These are phyloP conservation scores for Mastomys coucha DNA, from an alignment of 2,113 vertebrate genomes.

Conservation along the genomic window DNA sequence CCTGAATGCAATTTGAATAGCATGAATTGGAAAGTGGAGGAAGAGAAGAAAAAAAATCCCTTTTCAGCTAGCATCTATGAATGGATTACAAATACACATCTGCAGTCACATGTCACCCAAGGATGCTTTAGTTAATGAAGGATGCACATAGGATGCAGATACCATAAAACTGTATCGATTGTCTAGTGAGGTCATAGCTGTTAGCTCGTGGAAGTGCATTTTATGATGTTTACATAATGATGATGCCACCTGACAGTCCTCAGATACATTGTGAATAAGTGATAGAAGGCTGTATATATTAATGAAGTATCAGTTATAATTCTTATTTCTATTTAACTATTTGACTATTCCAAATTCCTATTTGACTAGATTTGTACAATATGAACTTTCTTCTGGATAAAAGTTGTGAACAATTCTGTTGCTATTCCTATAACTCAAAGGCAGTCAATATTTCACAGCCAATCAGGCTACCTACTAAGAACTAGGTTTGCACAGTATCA, in stretches of 20 bases:
- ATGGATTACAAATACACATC: not conserved
- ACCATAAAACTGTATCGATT: not conserved
- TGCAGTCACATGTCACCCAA: not conserved
- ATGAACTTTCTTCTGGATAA: not conserved
- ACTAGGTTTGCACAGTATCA: not conserved
- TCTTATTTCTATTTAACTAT: not conserved
- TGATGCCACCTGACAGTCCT: not conserved
- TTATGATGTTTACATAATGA: not conserved
- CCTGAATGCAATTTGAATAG: not conserved
- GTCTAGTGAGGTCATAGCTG: not conserved
- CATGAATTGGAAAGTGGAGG: not conserved
- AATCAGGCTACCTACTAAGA: not conserved
- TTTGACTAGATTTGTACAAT: constrained; percentile 4
- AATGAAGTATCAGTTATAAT: not conserved
- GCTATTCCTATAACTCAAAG: constrained; percentile 13
- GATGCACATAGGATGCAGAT: not conserved
- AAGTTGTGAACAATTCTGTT: not conserved
- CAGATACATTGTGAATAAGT: not conserved
- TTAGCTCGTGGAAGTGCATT: not conserved
- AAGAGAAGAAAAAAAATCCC: not conserved
- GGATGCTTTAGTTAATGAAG: not conserved
- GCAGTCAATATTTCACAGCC: not conserved
- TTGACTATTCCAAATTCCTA: not conserved
- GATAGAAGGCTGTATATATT: not conserved
- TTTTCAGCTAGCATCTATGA: not conserved